These are phyloP conservation scores for Rhopalosiphum nymphaeae DNA, from an alignment of 2,888 invertebrate species.

Conservation along the genomic window DNA sequence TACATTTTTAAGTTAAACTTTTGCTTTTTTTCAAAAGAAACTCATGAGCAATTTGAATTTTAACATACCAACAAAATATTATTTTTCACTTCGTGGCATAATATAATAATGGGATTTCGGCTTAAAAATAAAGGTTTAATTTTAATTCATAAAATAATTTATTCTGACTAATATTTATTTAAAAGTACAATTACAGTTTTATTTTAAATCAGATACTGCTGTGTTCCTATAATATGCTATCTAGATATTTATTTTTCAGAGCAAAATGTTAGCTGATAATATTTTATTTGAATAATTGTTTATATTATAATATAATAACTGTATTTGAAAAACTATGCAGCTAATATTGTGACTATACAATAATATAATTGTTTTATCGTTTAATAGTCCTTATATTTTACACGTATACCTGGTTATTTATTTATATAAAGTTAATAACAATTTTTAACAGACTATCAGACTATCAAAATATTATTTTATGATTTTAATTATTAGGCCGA, in stretches of 20 bases:
- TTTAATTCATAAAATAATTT: slow-evolving; percentile 31
- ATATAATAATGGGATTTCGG: slow-evolving; percentile 20
- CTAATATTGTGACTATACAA: neutral
- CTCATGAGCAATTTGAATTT: slow-evolving; percentile 3
- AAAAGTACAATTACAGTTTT: neutral
- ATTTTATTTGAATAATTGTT: neutral
- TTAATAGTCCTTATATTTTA: neutral
- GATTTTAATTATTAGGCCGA: too few species aligned
- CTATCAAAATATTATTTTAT: neutral
- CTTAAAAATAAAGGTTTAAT: neutral
- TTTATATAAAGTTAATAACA: neutral
- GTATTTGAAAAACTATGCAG: neutral
- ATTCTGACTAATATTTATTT: neutral
- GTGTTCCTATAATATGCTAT: neutral
- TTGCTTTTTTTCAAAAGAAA: neutral
- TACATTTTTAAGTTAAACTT: neutral
- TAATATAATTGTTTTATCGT: neutral
- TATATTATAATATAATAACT: neutral
- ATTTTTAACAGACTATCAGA: neutral
- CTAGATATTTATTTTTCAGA: neutral
- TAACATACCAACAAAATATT: slow-evolving; percentile 1
- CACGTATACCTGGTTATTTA: neutral
- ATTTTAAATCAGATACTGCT: neutral
- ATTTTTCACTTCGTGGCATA: slow-evolving; percentile 9
- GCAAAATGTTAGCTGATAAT: neutral